Conservation (phyloP, 2,113 vertebrate species). For the Australoheros scitulus region DNA sequence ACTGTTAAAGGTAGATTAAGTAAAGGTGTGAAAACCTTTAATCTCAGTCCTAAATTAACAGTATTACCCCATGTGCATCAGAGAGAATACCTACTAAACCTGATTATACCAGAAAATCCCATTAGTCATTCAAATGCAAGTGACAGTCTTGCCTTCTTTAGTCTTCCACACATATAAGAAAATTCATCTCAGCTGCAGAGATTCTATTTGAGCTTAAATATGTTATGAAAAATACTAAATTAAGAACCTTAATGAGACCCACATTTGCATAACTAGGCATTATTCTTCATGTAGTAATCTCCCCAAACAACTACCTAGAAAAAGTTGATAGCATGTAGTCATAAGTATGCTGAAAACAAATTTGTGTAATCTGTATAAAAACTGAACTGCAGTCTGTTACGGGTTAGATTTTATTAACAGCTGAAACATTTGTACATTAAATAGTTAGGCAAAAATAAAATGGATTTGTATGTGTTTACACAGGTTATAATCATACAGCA, state of each 20-base stretch:
- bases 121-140: constrained; percentile 34
- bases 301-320: neutral
- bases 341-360: neutral
- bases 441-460: neutral
- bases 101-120: constrained; percentile 52
- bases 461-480: neutral
- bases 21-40: constrained; percentile 32
- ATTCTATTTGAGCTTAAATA: constrained; percentile 14
- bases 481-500: neutral
- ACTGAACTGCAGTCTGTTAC: neutral
- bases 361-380: neutral
- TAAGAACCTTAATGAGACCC: neutral
- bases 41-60: constrained; percentile 34
- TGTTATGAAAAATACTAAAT: constrained; percentile 9
- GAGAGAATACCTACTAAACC: constrained; percentile 39
- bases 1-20: constrained; percentile 1
- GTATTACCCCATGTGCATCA: constrained; percentile 10
- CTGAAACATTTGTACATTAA: neutral
- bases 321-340: neutral
- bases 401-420: neutral
- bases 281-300: neutral
- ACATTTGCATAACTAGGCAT: neutral
- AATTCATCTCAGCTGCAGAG: constrained; percentile 4
- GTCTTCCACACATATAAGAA: constrained; percentile 2
- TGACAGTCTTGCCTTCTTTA: constrained; percentile 4